Conservation (phyloP, 2,888 invertebrate species). For the Acronicta alni region DNA sequence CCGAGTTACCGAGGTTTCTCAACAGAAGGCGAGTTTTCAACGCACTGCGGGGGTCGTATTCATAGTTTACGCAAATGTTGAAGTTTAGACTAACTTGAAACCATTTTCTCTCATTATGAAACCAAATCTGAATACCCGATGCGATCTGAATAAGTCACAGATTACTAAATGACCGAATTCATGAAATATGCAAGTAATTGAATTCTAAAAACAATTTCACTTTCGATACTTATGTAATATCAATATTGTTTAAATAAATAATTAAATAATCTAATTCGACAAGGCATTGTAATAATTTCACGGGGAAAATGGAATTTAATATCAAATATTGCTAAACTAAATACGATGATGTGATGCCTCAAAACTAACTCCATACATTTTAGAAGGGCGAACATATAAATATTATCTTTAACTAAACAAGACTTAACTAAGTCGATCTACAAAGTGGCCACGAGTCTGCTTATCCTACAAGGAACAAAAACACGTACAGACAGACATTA, state of each 20-base stretch:
- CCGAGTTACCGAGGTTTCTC: slow-evolving; percentile 2
- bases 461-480: slow-evolving; percentile 51
- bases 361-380: background rate
- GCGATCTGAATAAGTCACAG: slow-evolving; percentile 12
- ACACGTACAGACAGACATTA: slow-evolving; percentile 53
- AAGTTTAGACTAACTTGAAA: slow-evolving; percentile 4
- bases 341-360: too few relatives aligned
- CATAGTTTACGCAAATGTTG: slow-evolving; percentile 36
- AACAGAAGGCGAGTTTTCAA: slow-evolving; percentile 10
- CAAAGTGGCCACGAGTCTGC: slow-evolving; percentile 50
- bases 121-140: slow-evolving; percentile 5
- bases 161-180: slow-evolving; percentile 1
- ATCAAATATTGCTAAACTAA: too few relatives aligned
- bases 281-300: slow-evolving; percentile 12
- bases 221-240: slow-evolving; percentile 3
- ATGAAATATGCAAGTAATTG: background rate
- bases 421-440: slow-evolving; percentile 49
- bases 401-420: slow-evolving; percentile 21
- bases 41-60: slow-evolving; percentile 24
- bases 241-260: slow-evolving; percentile 8
- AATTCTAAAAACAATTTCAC: background rate
- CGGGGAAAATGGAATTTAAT: background rate
- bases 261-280: slow-evolving; percentile 11
- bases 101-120: slow-evolving; percentile 6
- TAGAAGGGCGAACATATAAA: background rate